phyloP scores from a whole-genome alignment of 2,113 vertebrate genomes.

The Neotoma lepida region DNA sequence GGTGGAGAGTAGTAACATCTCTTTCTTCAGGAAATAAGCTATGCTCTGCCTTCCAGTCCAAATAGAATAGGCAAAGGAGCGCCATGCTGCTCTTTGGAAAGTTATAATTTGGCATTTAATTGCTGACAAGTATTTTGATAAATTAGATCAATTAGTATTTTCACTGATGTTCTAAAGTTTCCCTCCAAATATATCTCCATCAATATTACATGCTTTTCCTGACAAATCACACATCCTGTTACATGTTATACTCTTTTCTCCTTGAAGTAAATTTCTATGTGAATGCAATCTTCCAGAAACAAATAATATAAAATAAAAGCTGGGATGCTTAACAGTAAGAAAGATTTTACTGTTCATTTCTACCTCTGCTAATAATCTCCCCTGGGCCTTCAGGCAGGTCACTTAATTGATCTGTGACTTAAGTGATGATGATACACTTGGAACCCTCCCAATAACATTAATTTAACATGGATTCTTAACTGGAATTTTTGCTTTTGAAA shows the following conservation, averaged over 20 bases:
- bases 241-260: neutral
- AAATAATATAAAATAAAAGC: neutral
- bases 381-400: neutral
- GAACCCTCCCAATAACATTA: neutral
- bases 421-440: constrained; percentile 38
- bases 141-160: constrained; percentile 35
- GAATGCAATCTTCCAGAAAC: constrained; percentile 17
- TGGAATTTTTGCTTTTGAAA: constrained; percentile 21
- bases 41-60: neutral
- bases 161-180: constrained; percentile 3
- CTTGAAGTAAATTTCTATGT: neutral
- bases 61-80: neutral
- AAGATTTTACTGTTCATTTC: constrained; percentile 13
- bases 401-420: neutral
- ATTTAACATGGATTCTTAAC: neutral
- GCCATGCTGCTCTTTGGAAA: neutral
- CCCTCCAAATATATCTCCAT: neutral
- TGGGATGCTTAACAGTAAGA: neutral
- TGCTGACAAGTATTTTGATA: neutral
- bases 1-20: neutral
- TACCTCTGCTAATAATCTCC: neutral
- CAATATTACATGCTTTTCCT: neutral
- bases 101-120: constrained; percentile 3
- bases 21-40: neutral
- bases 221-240: neutral